Evolutionary conservation across 2,113 vertebrate species (phyloP).

Genomic region (Herpetotheres cachinnans): DNA sequence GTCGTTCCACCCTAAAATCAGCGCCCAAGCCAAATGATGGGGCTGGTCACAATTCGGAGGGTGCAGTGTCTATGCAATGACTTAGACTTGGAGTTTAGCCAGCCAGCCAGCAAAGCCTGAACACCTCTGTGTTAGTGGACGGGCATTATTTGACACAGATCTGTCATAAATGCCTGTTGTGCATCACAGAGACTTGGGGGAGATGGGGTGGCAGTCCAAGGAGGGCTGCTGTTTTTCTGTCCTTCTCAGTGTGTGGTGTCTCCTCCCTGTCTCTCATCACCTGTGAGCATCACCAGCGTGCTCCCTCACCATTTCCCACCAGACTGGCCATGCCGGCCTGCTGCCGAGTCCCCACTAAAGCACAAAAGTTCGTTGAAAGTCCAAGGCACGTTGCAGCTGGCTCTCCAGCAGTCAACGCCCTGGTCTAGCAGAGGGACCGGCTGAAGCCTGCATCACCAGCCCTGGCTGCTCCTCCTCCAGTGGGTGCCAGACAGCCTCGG

Average conservation of each 20-base stretch:
- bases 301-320: background rate
- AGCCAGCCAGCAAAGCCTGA: background rate
- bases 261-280: background rate
- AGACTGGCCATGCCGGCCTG: background rate
- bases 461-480: background rate
- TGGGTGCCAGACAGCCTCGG: constrained; percentile 9
- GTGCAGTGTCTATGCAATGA: background rate
- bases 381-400: constrained; percentile 20
- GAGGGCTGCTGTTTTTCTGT: background rate
- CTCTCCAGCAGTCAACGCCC: background rate
- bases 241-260: background rate
- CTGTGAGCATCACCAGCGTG: background rate
- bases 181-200: background rate
- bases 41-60: background rate
- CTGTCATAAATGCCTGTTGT: background rate
- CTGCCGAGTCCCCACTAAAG: background rate
- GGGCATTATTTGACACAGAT: background rate
- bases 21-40: background rate
- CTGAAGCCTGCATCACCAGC: background rate
- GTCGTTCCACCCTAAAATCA: background rate
- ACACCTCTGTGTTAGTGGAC: background rate
- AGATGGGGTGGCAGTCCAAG: background rate
- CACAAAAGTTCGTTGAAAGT: constrained; percentile 57
- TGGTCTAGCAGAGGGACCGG: background rate
- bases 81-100: background rate